Conservation (phyloP, 2,797 vertebrate species). For the Sebastes hopkinsi region DNA sequence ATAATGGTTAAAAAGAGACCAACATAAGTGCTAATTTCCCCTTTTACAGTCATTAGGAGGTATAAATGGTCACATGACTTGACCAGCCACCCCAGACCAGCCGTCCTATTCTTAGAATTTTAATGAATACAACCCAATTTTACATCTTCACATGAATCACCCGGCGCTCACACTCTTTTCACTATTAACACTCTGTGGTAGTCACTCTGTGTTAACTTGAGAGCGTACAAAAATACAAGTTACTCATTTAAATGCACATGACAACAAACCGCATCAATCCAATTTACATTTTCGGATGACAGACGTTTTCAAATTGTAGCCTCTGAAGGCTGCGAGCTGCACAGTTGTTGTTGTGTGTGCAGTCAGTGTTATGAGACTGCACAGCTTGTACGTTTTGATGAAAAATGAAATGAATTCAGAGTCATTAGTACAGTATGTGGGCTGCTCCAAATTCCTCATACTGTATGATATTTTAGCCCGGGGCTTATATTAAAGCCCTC, state of each 20-base stretch:
- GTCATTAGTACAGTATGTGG: conserved; percentile 46
- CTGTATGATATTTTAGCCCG: conserved; percentile 39
- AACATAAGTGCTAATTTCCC: background rate
- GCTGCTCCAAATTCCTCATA: conserved; percentile 42
- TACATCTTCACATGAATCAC: conserved; percentile 40
- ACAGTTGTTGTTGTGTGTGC: conserved; percentile 14
- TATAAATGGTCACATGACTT: conserved; percentile 26
- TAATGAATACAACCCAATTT: conserved; percentile 51
- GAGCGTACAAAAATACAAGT: background rate
- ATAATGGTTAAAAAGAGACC: background rate
- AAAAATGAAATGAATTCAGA: conserved; percentile 42
- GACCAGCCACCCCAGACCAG: conserved; percentile 30
- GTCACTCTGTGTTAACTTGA: conserved; percentile 26
- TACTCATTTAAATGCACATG: conserved; percentile 25
- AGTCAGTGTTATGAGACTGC: conserved; percentile 13
- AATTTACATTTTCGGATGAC: conserved; percentile 37
- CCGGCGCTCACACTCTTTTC: background rate
- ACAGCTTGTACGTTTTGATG: conserved; percentile 29
- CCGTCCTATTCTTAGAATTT: conserved; percentile 47
- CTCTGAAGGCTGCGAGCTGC: conserved; percentile 16
- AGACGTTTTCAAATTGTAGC: conserved; percentile 25
- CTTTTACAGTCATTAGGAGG: conserved; percentile 18
- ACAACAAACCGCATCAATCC: conserved; percentile 43
- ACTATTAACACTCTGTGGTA: conserved; percentile 16
- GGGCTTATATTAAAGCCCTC: conserved; percentile 47